phyloP scores from a whole-genome alignment of 2,797 vertebrate species.

The Tangara arthus region DNA sequence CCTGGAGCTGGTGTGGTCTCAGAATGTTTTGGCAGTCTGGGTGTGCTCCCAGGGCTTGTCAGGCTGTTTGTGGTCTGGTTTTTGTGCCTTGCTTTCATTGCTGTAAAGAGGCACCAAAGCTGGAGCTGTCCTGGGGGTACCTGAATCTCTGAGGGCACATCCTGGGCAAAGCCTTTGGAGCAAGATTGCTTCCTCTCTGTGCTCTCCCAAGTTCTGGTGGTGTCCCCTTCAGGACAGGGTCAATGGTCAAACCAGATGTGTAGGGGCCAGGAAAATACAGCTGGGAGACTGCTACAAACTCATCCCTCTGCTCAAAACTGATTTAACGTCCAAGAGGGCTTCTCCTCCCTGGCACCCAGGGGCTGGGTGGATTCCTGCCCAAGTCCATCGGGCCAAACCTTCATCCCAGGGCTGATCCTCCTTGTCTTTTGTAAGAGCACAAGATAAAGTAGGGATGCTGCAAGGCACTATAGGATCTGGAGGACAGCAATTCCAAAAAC shows the following conservation, averaged over 20 bases:
- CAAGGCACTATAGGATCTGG: neutral
- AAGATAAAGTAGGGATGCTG: neutral
- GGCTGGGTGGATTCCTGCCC: neutral
- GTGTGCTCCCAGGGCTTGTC: neutral
- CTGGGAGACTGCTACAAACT: neutral
- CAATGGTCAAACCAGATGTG: neutral
- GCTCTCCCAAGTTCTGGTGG: neutral
- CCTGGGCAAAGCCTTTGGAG: neutral
- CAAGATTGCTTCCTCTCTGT: neutral
- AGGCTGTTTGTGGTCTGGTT: neutral
- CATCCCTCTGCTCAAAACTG: neutral
- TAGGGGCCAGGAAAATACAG: neutral
- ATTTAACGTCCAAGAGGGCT: fast-evolving
- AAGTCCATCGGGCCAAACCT: neutral
- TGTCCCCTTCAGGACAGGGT: neutral
- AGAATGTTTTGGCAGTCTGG: fast-evolving
- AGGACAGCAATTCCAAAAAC: neutral
- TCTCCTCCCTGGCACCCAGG: neutral
- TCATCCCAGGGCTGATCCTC: neutral
- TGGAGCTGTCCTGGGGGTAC: neutral
- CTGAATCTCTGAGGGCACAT: neutral
- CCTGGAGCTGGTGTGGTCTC: neutral
- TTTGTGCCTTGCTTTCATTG: neutral
- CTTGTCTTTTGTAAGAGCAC: neutral
- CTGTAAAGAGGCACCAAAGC: neutral